These are phyloP conservation scores for Listronotus bonariensis DNA, from an alignment of 1,140 invertebrate species.

Conservation along the genomic window DNA sequence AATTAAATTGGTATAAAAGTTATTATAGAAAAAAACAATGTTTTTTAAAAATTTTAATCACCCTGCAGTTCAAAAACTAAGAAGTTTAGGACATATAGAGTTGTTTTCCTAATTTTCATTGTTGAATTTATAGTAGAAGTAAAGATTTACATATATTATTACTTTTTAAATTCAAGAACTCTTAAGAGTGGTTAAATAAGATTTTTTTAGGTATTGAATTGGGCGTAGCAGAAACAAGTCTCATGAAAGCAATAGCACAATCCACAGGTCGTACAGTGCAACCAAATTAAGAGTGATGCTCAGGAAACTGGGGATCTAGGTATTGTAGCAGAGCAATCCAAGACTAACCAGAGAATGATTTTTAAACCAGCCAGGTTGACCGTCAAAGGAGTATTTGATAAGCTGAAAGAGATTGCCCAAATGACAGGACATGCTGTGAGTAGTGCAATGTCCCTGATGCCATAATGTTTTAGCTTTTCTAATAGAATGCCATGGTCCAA, in stretches of 20 bases:
- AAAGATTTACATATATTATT: no score
- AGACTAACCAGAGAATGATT: slow-evolving; percentile 90
- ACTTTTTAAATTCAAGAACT: neutral
- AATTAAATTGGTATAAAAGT: no score
- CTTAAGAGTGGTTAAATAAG: neutral
- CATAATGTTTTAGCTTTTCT: no score
- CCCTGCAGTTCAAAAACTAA: no score
- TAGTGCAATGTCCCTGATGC: no score
- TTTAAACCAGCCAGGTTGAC: slow-evolving; percentile 73
- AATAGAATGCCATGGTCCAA: no score
- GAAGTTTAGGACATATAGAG: no score
- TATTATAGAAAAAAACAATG: no score
- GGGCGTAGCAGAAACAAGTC: slow-evolving; percentile 90
- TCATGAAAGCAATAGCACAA: slow-evolving; percentile 95
- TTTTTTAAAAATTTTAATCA: no score
- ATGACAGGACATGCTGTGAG: slow-evolving; percentile 77
- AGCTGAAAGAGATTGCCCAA: slow-evolving; percentile 87
- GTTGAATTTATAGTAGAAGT: no score
- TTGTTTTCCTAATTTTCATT: no score
- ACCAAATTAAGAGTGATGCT: slow-evolving; percentile 85
- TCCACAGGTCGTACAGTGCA: slow-evolving; percentile 85
- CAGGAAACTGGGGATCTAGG: slow-evolving; percentile 87
- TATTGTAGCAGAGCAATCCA: slow-evolving; percentile 88
- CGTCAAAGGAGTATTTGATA: slow-evolving; percentile 76
- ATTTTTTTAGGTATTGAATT: slow-evolving; percentile 49